Conservation (phyloP, 2,888 invertebrate genomes). For the Diaperis boleti region DNA sequence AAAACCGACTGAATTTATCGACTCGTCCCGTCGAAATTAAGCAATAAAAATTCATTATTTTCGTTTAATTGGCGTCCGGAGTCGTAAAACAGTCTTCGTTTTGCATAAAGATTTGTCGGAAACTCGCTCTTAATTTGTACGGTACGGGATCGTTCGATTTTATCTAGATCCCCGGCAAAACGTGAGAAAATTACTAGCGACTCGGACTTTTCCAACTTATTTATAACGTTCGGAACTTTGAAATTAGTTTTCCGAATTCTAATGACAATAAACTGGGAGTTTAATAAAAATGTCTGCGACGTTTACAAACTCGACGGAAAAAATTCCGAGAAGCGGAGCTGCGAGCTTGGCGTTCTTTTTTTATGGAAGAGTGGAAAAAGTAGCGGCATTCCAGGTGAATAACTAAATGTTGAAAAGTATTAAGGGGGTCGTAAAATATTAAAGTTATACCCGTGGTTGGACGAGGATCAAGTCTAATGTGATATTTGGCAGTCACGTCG, state of each 20-base stretch:
- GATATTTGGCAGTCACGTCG: slow-evolving; percentile 47
- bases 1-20: not conserved
- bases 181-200: slow-evolving; percentile 13
- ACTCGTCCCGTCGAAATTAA: not conserved
- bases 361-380: too few species aligned
- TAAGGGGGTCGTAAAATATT: not conserved
- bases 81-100: not conserved
- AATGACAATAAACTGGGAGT: slow-evolving; percentile 1
- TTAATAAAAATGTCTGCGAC: slow-evolving; percentile 4
- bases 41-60: slow-evolving; percentile 5
- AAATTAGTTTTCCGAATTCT: slow-evolving; percentile 12
- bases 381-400: not conserved
- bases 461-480: slow-evolving; percentile 42
- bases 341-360: too few species aligned
- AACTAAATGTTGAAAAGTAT: not conserved
- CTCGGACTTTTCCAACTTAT: not conserved
- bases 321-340: not conserved
- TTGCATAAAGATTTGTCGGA: slow-evolving; percentile 1
- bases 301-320: slow-evolving; percentile 1
- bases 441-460: not conserved
- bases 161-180: slow-evolving; percentile 4
- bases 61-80: not conserved
- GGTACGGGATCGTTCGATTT: not conserved
- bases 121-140: not conserved
- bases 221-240: not conserved